A percentile compares a stretch with the other conserved stretches of the same genome.
Evolutionary conservation across 2,113 vertebrate species (phyloP).

Genomic region (Nothoprocta perdicaria): DNA sequence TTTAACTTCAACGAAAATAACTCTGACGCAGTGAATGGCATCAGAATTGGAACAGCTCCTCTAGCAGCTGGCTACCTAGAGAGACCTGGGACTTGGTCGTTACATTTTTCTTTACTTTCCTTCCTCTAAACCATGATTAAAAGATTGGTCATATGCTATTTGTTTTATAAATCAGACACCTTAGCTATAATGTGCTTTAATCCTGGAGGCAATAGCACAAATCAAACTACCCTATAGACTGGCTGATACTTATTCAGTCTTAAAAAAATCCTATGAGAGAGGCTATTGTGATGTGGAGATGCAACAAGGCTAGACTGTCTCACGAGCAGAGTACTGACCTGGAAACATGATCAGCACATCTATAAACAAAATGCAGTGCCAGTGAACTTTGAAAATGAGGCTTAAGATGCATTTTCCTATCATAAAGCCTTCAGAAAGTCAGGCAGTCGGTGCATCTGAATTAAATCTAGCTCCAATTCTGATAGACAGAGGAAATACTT

Average conservation of each 20-base stretch:
- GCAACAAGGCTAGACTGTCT: not conserved
- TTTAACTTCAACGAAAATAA: slow-evolving; percentile 65
- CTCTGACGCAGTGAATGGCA: slow-evolving; percentile 56
- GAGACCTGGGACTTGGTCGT: not conserved
- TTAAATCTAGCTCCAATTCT: slow-evolving; percentile 1
- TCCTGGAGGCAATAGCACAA: not conserved
- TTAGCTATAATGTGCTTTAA: not conserved
- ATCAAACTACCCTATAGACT: not conserved
- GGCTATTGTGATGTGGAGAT: not conserved
- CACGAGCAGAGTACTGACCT: not conserved
- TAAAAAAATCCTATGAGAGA: not conserved
- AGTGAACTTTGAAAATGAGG: not conserved
- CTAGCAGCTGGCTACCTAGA: not conserved
- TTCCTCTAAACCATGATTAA: not conserved
- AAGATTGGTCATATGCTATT: not conserved
- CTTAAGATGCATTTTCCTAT: not conserved
- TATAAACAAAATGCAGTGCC: not conserved
- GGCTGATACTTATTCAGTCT: not conserved
- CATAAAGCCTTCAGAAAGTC: not conserved
- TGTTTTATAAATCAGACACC: not conserved
- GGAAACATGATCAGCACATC: not conserved
- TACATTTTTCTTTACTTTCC: not conserved
- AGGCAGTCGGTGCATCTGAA: not conserved
- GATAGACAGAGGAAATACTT: not conserved
- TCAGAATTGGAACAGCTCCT: slow-evolving; percentile 50